Base-by-base conservation (phyloP, 2,797 vertebrate species). In the Falco biarmicus region DNA sequence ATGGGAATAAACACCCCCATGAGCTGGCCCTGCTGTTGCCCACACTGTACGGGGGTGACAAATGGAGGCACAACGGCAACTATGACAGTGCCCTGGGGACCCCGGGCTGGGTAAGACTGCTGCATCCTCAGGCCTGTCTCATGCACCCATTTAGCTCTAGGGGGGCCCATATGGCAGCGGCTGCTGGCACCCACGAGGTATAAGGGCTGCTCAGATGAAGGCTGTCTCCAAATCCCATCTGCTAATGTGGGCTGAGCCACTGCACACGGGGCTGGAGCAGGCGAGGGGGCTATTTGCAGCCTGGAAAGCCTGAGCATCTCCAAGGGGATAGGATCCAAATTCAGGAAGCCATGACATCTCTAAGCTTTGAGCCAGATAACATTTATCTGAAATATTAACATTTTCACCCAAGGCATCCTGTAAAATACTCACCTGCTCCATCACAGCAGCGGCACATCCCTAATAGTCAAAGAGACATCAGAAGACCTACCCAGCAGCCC, bases 41-140 rank as follows among this genome's bases (percentile, higher is more conserved):
- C 80, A 32, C 31, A 1, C 47, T 0, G 0, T 10, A 3, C 10
- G 3, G 1, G 17, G 7, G 78, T 39, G 88, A 81, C 76, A 70
- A 37, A 76, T 0, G 18, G 73, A 71, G 51, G 39, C 71, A 21
- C 48, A 32, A 28, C 2, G 0, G 66, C 56, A 26, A 11, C 6
- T 71, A 17, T 1, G 1, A 3, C 29, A 19, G 31, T 34, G 32
- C 53, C 85, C n/a, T 0, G 0, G 69, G 80, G 73, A 20, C 24
- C 12, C 70, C 2, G n/a, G 16, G 73, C 60, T 77, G 88, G 41
- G 5, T 7, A 13, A 51, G n/a, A 32, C 0, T 1, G 43, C 39
- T 3, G 37, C 17, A 53, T 28, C 94, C 86, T 61, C 89, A 45
- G 53, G 54, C 14, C n/a, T 56, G 11, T 61, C 61, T n/a, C 1